Percentiles rank a stretch among this genome's conserved stretches.
Evolutionary conservation across 92 coral and sea anemone species (phyloP).

Genomic region (Bergia sp.): DNA sequence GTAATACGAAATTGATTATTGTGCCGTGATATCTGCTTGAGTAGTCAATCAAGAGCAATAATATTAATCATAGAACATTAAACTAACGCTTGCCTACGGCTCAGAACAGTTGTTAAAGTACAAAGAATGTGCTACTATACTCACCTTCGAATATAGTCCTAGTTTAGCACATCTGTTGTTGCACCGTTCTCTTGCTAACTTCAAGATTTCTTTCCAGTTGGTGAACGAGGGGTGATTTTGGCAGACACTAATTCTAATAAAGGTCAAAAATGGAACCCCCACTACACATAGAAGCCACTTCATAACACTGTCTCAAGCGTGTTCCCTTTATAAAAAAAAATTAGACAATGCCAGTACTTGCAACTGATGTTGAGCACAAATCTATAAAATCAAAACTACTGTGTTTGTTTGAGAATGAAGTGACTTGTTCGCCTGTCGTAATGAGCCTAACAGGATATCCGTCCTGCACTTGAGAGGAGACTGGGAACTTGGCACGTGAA

Average conservation of each 20-base stretch:
- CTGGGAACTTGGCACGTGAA: neutral
- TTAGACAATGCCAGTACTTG: no score
- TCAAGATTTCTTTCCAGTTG: neutral
- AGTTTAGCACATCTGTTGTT: neutral
- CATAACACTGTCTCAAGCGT: neutral
- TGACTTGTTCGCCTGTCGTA: neutral
- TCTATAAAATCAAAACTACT: neutral
- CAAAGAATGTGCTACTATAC: neutral
- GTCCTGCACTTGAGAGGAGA: neutral
- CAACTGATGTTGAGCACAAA: neutral
- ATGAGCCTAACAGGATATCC: neutral
- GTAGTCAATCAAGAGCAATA: neutral
- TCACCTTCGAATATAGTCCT: neutral
- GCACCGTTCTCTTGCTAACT: slow-evolving; percentile 12
- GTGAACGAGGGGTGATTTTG: neutral
- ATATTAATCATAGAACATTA: neutral
- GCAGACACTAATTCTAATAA: neutral
- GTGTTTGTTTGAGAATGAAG: neutral
- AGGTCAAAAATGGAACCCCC: neutral
- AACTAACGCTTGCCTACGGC: neutral
- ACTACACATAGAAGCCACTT: neutral
- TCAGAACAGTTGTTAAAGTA: neutral
- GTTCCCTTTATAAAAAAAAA: neutral
- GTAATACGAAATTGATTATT: neutral
- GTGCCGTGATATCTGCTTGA: neutral